Base-by-base conservation (phyloP, 2,888 invertebrate species). In the Troilus luridus region DNA sequence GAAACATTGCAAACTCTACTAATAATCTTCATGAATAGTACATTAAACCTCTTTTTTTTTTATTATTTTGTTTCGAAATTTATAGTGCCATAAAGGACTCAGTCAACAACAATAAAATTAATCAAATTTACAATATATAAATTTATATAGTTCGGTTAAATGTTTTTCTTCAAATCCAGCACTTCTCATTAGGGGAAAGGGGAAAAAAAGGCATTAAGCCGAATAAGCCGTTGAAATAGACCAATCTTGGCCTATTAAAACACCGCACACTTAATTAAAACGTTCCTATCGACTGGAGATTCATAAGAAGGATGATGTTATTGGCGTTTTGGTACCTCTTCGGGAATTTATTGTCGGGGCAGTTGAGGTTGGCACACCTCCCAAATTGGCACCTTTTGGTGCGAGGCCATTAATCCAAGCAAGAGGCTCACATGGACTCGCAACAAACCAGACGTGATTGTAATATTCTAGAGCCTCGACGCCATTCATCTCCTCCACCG, bases 331-430 rank as follows among this genome's bases (percentile, higher is more conserved):
- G 19, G 56, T n/a, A 56, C 56, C 6, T 11, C 12, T 41, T 41
- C 41, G 41, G 85, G 54, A 85, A 85, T 85, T 85, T 85, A 85
- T 85, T 85, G 56, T 56, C 5, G 27, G 85, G 21, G 21, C 81
- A 41, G 81, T 54, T 41, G 54, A 81, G 56, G 85, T 85, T 85
- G 56, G 85, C 85, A 56, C 85, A 85, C 56, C 85, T 54, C 21
- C 56, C 85, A 85, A 85, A 85, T 85, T 85, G 85, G 85, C 85
- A 85, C 85, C 85, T 85, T 85, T 54, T 54, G 56, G 85, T 85
- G 85, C n/a, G 56, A 58, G 85, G 14, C 85, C 85, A 85, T 85
- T 41, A 85, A 85, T 85, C 12, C 56, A 41, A 1, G 19, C 56
- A 41, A 1, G 19, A 56, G n/a, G 17, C 72, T 77, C 72, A 77